Conservation (phyloP, 2,888 invertebrate genomes). For the Drosophila koepferae region DNA sequence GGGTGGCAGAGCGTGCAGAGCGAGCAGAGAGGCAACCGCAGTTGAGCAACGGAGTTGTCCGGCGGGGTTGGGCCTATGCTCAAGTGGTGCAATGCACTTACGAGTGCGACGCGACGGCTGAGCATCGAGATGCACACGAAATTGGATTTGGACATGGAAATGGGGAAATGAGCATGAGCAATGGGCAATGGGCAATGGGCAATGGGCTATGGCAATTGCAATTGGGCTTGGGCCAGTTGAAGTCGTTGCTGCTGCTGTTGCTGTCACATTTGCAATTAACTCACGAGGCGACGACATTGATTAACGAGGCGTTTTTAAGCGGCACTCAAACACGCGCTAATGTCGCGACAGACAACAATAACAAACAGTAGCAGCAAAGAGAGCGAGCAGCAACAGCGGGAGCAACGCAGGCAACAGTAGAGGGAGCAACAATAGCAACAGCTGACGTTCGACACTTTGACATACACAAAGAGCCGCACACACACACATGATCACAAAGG, state of each 20-base stretch:
- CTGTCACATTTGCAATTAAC: constrained; percentile 50
- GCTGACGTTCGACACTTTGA: constrained; percentile 47
- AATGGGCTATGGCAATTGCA: constrained; percentile 18
- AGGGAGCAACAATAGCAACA: constrained; percentile 19
- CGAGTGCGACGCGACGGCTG: not conserved
- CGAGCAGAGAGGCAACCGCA: constrained; percentile 1
- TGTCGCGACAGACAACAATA: constrained; percentile 48
- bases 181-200: constrained; percentile 5
- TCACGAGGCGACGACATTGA: constrained; percentile 67
- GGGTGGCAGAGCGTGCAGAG: constrained; percentile 12
- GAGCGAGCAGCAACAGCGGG: not conserved
- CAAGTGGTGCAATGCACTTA: constrained; percentile 18
- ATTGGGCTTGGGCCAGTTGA: constrained; percentile 18
- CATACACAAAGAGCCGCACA: constrained; percentile 45
- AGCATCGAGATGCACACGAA: constrained; percentile 27
- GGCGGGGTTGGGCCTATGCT: not conserved
- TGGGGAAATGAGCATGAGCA: constrained; percentile 18
- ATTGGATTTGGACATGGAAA: constrained; percentile 25
- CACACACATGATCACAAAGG: constrained; percentile 34
- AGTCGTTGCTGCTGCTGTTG: not conserved
- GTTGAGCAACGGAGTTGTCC: constrained; percentile 10
- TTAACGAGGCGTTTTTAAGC: constrained; percentile 75
- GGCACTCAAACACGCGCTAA: constrained; percentile 69
- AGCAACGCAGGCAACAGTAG: constrained; percentile 1
- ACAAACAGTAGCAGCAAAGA: constrained; percentile 15